A percentile compares a stretch with the other conserved stretches of the same genome.
Evolutionary conservation across 2,797 vertebrate species (phyloP).

Genomic region (Glyptemys insculpta): DNA sequence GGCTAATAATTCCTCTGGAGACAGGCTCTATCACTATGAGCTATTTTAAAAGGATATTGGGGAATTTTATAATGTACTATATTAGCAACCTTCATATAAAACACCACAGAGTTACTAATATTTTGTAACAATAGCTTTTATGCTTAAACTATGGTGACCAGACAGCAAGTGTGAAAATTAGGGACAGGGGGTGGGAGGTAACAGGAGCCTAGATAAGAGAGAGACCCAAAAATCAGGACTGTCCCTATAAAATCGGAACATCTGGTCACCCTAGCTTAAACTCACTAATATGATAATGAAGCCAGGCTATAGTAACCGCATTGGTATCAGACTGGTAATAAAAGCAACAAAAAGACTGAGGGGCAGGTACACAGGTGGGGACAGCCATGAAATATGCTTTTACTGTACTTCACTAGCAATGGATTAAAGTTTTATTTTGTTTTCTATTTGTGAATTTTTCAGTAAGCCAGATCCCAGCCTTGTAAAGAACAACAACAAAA

Average conservation of each 20-base stretch:
- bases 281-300: conserved; percentile 6
- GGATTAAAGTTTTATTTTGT: not conserved
- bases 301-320: not conserved
- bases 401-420: not conserved
- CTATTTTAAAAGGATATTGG: not conserved
- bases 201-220: too few species aligned
- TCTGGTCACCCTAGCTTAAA: not conserved
- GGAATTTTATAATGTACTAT: not conserved
- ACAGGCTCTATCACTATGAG: not conserved
- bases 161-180: too few species aligned
- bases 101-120: not conserved
- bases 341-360: not conserved
- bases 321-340: conserved; percentile 2
- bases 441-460: not conserved
- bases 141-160: not conserved
- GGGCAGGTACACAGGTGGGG: not conserved
- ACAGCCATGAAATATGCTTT: not conserved
- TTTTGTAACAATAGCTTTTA: conserved; percentile 20
- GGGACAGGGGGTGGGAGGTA: too few species aligned
- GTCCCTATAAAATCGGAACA: too few species aligned
- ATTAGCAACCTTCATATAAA: not conserved
- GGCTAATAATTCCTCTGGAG: not conserved
- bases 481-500: not conserved
- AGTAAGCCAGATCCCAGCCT: not conserved
- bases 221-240: too few species aligned